Evolutionary conservation across 2,113 vertebrate species (phyloP).

Genomic region (Zosterops japonicus): DNA sequence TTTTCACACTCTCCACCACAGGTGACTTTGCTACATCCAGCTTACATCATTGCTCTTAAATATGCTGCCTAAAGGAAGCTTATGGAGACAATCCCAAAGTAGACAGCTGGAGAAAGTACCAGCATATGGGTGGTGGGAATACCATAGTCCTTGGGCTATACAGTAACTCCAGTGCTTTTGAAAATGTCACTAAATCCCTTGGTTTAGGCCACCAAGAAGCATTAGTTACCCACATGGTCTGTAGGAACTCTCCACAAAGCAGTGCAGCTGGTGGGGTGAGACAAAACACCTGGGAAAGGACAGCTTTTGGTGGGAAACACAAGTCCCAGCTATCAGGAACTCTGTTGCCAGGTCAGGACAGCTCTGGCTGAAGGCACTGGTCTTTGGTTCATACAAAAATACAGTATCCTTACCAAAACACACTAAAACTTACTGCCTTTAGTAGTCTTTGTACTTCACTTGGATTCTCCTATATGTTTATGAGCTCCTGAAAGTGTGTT

Average conservation of each 20-base stretch:
- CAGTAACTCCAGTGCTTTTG: neutral
- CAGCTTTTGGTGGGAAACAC: neutral
- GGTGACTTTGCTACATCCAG: neutral
- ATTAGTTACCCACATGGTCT: neutral
- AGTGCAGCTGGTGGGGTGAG: rapidly evolving
- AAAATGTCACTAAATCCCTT: neutral
- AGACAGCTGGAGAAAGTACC: neutral
- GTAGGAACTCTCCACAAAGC: neutral
- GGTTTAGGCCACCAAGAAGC: neutral
- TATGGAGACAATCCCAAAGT: neutral
- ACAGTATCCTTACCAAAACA: neutral
- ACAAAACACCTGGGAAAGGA: neutral
- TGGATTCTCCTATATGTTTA: neutral
- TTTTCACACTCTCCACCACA: neutral
- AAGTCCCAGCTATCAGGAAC: neutral
- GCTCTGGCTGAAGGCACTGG: neutral
- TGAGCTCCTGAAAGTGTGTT: neutral
- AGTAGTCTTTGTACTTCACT: neutral
- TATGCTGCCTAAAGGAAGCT: neutral
- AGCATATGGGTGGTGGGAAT: neutral
- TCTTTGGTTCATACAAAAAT: neutral
- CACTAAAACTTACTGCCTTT: neutral
- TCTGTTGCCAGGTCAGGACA: neutral
- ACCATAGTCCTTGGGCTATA: neutral
- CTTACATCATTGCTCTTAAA: neutral